Evolutionary conservation across 2,113 vertebrate genomes (phyloP).

Genomic region (Clarias gariepinus): DNA sequence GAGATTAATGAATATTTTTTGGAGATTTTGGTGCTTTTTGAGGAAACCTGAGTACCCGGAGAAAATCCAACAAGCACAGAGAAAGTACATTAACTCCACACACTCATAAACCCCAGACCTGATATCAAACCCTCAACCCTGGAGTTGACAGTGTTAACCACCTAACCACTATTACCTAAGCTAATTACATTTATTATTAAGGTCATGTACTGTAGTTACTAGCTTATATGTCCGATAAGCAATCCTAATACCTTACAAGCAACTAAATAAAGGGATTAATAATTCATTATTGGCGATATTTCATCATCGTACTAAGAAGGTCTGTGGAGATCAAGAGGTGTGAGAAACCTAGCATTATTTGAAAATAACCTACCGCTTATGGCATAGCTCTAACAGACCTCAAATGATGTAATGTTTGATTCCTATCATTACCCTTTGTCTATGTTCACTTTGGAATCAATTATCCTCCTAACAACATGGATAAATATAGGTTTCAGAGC

Average conservation of each 20-base stretch:
- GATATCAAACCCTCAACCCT: too few species aligned
- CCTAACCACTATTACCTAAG: background rate
- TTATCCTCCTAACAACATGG: background rate
- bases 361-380: background rate
- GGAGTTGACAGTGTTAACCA: too few species aligned
- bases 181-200: background rate
- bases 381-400: background rate
- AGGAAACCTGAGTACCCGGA: too few species aligned
- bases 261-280: background rate
- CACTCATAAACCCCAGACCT: too few species aligned
- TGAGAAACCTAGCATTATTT: background rate
- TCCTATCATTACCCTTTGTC: background rate
- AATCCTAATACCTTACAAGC: background rate
- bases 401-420: background rate
- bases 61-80: too few species aligned
- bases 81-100: too few species aligned
- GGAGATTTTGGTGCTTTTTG: too few species aligned
- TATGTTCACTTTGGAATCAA: background rate
- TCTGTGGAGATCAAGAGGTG: background rate
- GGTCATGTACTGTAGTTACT: background rate
- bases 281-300: too few species aligned
- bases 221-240: background rate
- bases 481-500: constrained; percentile 4
- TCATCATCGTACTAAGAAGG: background rate
- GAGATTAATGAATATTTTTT: too few species aligned